Evolutionary conservation across 2,113 vertebrate species (phyloP), one percentile per base, ranked within the genome.

Genomic region (Dascyllus trimaculatus): DNA sequence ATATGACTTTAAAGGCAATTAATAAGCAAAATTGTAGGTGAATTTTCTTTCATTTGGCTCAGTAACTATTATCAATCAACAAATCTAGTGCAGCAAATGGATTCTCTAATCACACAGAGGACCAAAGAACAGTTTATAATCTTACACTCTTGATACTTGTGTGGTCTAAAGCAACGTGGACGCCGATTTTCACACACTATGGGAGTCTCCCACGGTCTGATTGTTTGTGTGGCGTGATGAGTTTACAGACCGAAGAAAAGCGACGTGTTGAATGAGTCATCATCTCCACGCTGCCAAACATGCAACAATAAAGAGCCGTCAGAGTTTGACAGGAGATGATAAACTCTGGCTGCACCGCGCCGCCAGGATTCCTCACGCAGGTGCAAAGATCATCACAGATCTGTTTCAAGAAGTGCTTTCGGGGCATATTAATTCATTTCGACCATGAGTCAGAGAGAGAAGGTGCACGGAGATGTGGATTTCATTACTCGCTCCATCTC

Each of bases 371-470:
- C 68, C 58, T 84, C 38, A 68, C 53, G 26, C 86, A 88, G 85
- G 84, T 90, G 86, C 69, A 77, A 74, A 83, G 66, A 48, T 11
- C 63, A 29, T 32, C 38, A 56, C 57, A 9, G 71, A 60, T 79
- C 48, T 56, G 74, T 78, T 80, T 75, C 35, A 73, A 73, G 5
- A 78, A 24, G 69, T 67, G 52, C 76, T 74, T 80, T 74, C 56
- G 52, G 45, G 54, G 40, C 22, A 35, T 59, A 82, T 78, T 77
- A 40, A 76, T 73, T 76, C 19, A 45, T 38, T 85, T 54, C 25
- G 13, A 63, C 25, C 43, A 25, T 59, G 82, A 85, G 71, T 81
- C 71, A 83, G 26, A 56, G 1, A 5, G n/a, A 84, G 19, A 59
- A 35, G 38, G 45, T 48, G 29, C 58, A 56, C 10, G 2, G 35